Base-by-base conservation (phyloP, 2,888 invertebrate species). In the Ellobium chinense region DNA sequence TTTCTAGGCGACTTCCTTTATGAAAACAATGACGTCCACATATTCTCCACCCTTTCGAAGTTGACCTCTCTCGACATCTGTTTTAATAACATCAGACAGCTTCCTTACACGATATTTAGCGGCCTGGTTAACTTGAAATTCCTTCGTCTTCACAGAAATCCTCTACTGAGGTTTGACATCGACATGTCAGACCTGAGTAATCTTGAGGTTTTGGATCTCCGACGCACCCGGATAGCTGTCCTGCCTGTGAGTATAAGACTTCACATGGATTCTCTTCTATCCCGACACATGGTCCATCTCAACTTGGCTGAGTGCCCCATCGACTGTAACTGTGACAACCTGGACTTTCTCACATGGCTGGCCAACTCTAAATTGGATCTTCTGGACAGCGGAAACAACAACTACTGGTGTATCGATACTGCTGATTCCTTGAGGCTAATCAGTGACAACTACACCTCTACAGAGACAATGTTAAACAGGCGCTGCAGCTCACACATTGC, bases 271-370 rank as follows among this genome's bases (percentile, higher is more conserved):
- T 18, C 14, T n/a, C n/a, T 60, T 7, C n/a, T 60, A 7, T 14
- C 7, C 12, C 1, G 24, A 14, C n/a, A 21, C 21, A 14, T 12
- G 1, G 14, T 60, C 46, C 36, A 24, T 2, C 62, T 78, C 29
- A n/a, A 39, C 62, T 36, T 78, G 65, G 21, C 31, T 9, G n/a
- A 24, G n/a, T 37, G 31, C 21, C 79, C 63, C 7, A 73, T 79
- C 31, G 14, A 1, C 24, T 75, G 74, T 36, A 21, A 36, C 14
- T 75, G 75, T 29, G 24, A 75, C n/a, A 74, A 74, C 62, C 36
- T 74, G 27, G 56, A 72, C 27, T 79, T 79, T 14, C 66, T 79
- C 3, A 24, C 12, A 29, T 79, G 79, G 79, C 21, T 73, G 24
- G 46, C 65, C 18, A 37, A 72, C 18, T 37, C 73, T 21, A 73